phyloP scores from a whole-genome alignment of 2,888 invertebrate genomes.

The Cheilosia variabilis region DNA sequence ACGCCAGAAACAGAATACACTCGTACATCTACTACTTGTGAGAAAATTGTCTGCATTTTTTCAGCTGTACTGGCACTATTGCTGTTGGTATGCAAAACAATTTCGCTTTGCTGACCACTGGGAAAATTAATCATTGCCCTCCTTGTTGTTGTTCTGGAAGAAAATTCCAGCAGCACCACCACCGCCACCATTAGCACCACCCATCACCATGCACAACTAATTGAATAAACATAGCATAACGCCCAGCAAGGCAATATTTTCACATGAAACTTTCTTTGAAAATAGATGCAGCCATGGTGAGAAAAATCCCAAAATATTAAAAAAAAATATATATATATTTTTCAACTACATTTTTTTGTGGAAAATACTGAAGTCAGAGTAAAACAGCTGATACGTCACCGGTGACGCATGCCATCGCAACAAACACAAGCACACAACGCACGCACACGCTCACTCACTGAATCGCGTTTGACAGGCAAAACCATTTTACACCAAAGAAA shows the following conservation, averaged over 20 bases:
- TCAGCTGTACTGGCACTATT: not conserved
- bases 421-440: slow-evolving; percentile 54
- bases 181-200: slow-evolving; percentile 20
- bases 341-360: slow-evolving; percentile 22
- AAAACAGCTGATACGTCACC: slow-evolving; percentile 78
- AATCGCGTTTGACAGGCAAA: slow-evolving; percentile 64
- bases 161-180: slow-evolving; percentile 52
- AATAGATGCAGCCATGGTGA: slow-evolving; percentile 28
- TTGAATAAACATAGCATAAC: slow-evolving; percentile 57
- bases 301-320: not conserved
- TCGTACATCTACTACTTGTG: slow-evolving; percentile 10
- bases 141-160: slow-evolving; percentile 24
- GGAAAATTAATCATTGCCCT: slow-evolving; percentile 34
- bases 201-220: slow-evolving; percentile 55
- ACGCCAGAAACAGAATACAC: slow-evolving; percentile 5
- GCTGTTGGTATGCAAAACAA: slow-evolving; percentile 30
- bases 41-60: slow-evolving; percentile 30
- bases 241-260: not conserved
- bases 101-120: slow-evolving; percentile 48
- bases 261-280: slow-evolving; percentile 15
- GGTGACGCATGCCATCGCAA: slow-evolving; percentile 77
- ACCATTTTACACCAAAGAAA: slow-evolving; percentile 53
- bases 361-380: slow-evolving; percentile 40
- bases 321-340: slow-evolving; percentile 27
- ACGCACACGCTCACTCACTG: slow-evolving; percentile 39